A percentile compares a stretch with the other conserved stretches of the same genome.
Conservation (phyloP, 2,113 vertebrate genomes). For the Oophaga pumilio region DNA sequence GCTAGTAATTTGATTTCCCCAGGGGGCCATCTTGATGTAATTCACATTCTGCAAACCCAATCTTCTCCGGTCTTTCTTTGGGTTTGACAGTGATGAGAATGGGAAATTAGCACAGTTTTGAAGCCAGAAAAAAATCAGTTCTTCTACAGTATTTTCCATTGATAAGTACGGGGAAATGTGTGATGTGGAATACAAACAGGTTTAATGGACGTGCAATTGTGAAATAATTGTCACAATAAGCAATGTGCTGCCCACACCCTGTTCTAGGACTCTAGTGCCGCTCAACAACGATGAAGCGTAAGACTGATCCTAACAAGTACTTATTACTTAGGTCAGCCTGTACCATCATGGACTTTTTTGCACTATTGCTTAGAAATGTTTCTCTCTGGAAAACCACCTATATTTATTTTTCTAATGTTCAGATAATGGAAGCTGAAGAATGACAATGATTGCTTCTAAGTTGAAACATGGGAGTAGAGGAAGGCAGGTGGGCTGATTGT, state of each 20-base stretch:
- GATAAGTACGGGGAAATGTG: slow-evolving; percentile 39
- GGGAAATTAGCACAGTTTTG: slow-evolving; percentile 34
- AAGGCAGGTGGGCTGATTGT: too few species aligned
- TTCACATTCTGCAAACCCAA: not conserved
- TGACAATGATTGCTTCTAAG: too few species aligned
- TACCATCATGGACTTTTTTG: too few species aligned
- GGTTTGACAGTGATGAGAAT: slow-evolving; percentile 31
- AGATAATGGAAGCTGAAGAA: too few species aligned
- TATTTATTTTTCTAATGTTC: too few species aligned
- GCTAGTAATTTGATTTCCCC: slow-evolving; percentile 27
- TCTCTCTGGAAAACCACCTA: too few species aligned
- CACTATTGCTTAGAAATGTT: too few species aligned
- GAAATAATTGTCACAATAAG: slow-evolving; percentile 33
- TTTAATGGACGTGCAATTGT: slow-evolving; percentile 47
- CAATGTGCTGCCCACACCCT: too few species aligned
- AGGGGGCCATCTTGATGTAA: not conserved
- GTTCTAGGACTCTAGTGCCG: not conserved
- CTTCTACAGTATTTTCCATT: slow-evolving; percentile 53
- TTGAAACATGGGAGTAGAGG: too few species aligned
- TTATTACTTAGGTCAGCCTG: too few species aligned
- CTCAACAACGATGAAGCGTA: not conserved
- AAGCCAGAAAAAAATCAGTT: slow-evolving; percentile 49
- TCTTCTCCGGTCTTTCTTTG: slow-evolving; percentile 48
- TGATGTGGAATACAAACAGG: slow-evolving; percentile 40
- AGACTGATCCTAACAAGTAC: too few species aligned